phyloP scores from a whole-genome alignment of 2,113 vertebrate species.

The Kryptolebias marmoratus region DNA sequence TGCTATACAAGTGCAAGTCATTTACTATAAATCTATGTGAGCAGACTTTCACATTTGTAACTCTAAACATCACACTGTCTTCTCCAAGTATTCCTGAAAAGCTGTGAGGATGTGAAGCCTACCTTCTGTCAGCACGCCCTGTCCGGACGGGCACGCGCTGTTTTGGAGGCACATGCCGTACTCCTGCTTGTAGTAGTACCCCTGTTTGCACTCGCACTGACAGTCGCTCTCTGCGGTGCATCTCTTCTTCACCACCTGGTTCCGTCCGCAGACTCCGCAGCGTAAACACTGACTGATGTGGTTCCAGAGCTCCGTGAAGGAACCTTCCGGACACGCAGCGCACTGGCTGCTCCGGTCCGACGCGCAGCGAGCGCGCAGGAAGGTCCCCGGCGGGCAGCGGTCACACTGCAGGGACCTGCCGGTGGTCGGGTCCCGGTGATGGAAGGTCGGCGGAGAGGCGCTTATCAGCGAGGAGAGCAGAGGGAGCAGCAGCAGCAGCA shows the following conservation, averaged over 20 bases:
- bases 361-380: conserved; percentile 58
- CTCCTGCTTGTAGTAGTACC: conserved; percentile 34
- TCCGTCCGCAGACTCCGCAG: conserved; percentile 59
- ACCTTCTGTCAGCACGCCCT: conserved; percentile 47
- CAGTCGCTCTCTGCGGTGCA: conserved; percentile 56
- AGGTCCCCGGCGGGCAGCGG: conserved; percentile 58
- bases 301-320: conserved; percentile 78
- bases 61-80: too few relatives aligned
- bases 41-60: too few relatives aligned
- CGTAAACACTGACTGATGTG: conserved; percentile 64
- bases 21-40: too few relatives aligned
- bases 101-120: not conserved
- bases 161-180: conserved; percentile 57
- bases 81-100: too few relatives aligned
- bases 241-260: conserved; percentile 43
- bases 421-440: conserved; percentile 17
- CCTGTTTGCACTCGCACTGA: conserved; percentile 64
- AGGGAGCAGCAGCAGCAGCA: not conserved
- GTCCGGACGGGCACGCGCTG: conserved; percentile 57
- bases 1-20: too few relatives aligned
- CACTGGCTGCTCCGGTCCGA: conserved; percentile 43
- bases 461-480: fast-evolving
- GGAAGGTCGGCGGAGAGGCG: conserved; percentile 27
- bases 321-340: conserved; percentile 48
- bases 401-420: conserved; percentile 39